Base-by-base conservation (phyloP, 2,113 vertebrate species). In the Esox niger region DNA sequence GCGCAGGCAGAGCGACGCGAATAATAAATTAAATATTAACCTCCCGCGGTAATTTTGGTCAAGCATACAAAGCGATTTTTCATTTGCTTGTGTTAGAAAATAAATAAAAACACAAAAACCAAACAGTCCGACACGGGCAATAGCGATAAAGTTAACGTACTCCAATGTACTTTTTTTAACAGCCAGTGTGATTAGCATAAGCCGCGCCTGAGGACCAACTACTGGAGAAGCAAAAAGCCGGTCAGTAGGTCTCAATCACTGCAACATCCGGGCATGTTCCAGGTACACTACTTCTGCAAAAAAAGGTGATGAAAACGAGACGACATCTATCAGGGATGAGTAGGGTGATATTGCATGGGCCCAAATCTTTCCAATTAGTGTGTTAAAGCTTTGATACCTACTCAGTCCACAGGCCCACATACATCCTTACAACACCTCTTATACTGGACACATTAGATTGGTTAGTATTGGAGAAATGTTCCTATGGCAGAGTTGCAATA, bases 101-200 rank as follows among this genome's bases (percentile, higher is more conserved):
- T 91, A 91, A 91, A 91, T 90, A 89, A 90, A 78, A 73, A 78
- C n/a, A 90, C 81, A 87, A 79, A 84, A 85, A 89, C 83, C 81
- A 82, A 87, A 86, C 81, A 73, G 86, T 87, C 83, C 73, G 72
- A 84, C 78, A 88, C 81, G 71, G 80, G 87, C 83, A 84, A 84
- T 74, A 88, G 85, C 86, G 78, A 80, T 79, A 79, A 86, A 84
- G 68, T 79, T 76, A 70, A 82, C 76, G 81, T 75, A 84, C 77
- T 77, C 86, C 77, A 86, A 77, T 80, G 83, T 74, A 83, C 62
- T 68, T 76, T 21, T 23, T 21, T 84, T 75, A 78, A 89, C 81
- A 88, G 84, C 82, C 31, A 74, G 74, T 70, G 77, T 83, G 84
- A 81, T 83, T 88, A 86, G 84, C 79, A 31, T 74, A 59, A 77